These are phyloP conservation scores for Nannobrachium achirus DNA, from an alignment of 2,113 vertebrate species.

Conservation along the genomic window DNA sequence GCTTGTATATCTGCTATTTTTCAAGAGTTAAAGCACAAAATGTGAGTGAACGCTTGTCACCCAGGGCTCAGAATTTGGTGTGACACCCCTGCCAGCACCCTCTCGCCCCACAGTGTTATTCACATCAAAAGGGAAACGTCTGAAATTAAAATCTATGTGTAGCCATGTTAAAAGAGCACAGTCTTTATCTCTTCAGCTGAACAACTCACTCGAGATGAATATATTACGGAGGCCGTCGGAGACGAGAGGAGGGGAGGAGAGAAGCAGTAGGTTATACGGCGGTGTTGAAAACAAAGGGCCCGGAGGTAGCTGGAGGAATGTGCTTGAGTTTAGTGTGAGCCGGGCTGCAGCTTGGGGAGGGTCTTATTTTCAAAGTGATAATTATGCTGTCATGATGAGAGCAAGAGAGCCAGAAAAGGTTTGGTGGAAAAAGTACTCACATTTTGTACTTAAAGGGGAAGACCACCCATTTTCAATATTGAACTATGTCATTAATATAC, in stretches of 20 bases:
- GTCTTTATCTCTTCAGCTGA: constrained; percentile 13
- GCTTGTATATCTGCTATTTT: too few species aligned
- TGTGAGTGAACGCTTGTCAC: too few species aligned
- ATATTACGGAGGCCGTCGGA: constrained; percentile 6
- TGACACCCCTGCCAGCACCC: too few species aligned
- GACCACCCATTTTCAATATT: too few species aligned
- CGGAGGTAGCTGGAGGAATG: constrained; percentile 2
- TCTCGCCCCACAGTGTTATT: background rate
- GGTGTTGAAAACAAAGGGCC: constrained; percentile 8
- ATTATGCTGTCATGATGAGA: constrained; percentile 59
- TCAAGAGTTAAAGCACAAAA: too few species aligned
- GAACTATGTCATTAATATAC: too few species aligned
- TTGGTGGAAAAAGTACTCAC: too few species aligned
- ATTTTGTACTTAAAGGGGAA: too few species aligned
- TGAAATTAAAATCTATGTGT: constrained; percentile 9
- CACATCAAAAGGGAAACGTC: constrained; percentile 13
- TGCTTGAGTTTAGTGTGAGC: constrained; percentile 15
- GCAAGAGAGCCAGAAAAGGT: constrained; percentile 25
- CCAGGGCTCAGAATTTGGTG: too few species aligned
- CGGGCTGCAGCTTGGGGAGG: constrained; percentile 28
- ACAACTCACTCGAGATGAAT: constrained; percentile 2
- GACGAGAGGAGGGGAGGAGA: background rate
- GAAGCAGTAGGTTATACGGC: background rate
- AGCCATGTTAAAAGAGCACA: background rate
- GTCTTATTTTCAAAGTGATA: constrained; percentile 52